phyloP scores from a whole-genome alignment of 2,113 vertebrate genomes.

The Fulmarus glacialis region DNA sequence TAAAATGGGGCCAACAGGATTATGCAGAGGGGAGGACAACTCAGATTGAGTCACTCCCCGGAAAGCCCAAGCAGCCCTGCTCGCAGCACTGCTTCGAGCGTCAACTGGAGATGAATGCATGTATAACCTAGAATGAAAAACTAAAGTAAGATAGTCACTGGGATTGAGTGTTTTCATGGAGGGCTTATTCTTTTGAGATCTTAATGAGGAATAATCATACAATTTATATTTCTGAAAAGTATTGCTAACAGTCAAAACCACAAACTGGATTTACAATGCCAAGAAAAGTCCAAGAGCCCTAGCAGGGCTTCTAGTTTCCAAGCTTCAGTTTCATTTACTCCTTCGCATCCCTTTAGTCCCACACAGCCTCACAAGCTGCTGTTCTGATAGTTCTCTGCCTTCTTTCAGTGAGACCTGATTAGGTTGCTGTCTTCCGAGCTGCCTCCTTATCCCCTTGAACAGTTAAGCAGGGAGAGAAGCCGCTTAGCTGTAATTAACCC shows the following conservation, averaged over 20 bases:
- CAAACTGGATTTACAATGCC: background rate
- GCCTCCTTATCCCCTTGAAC: background rate
- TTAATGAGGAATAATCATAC: background rate
- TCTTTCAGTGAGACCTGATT: background rate
- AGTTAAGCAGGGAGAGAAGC: background rate
- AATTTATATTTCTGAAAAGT: background rate
- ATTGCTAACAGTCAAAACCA: background rate
- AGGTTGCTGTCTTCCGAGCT: background rate
- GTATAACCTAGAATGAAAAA: background rate
- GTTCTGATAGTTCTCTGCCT: background rate
- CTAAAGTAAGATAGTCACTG: background rate
- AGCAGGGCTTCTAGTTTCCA: background rate
- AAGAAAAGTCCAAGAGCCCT: background rate
- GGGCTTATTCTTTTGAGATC: background rate
- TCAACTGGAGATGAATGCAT: background rate
- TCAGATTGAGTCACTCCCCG: background rate
- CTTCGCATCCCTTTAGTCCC: background rate
- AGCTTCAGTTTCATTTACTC: background rate
- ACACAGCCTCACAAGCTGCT: background rate
- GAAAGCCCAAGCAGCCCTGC: background rate
- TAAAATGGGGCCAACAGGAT: background rate
- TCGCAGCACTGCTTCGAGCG: background rate
- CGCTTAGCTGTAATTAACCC: background rate
- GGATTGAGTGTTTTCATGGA: background rate
- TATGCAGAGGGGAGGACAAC: background rate